Base-by-base conservation (phyloP, 2,888 invertebrate species). In the Morpho deidamia region DNA sequence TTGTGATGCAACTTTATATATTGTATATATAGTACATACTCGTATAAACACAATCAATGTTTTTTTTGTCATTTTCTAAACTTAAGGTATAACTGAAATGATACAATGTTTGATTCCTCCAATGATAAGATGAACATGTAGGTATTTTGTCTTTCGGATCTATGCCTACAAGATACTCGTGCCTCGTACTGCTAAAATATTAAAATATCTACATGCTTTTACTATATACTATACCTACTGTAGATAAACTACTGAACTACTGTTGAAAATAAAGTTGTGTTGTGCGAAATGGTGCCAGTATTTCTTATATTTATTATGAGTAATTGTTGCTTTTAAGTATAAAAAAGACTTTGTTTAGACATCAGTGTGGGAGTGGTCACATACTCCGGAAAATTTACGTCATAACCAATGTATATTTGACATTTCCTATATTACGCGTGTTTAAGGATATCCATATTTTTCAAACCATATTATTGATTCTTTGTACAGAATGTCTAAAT, bases 321-420 rank as follows among this genome's bases (percentile, higher is more conserved):
- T 39, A 42, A n/a, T n/a, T n/a, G n/a, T n/a, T 37, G 42, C 35
- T 33, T 41, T 49, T 14, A n/a, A 12, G n/a, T n/a, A 14, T 8
- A 48, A 48, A 49, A 33, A 37, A 44, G 46, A 50, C 45, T 48
- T 51, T 55, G 11, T 54, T 53, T 49, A 54, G n/a, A 47, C 44
- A 37, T 58, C 59, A 49, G 56, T 59, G 53, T 59, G 73, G 79
- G 76, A 74, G 74, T 70, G 77, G 74, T 72, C 66, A 67, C 72
- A 71, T 70, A 70, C 70, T 76, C 67, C 66, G 66, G 65, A 65
- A 65, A 68, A 61, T 64, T 62, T 63, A 62, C 63, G 68, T 69
- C 58, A 62, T 44, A 38, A 46, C 41, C 14, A 38, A 51, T 12
- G n/a, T 44, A 23, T 33, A 12, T 51, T 14, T 46, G 34, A 11